phyloP scores from a whole-genome alignment of 2,888 invertebrate genomes.

The Phalangium opilio region DNA sequence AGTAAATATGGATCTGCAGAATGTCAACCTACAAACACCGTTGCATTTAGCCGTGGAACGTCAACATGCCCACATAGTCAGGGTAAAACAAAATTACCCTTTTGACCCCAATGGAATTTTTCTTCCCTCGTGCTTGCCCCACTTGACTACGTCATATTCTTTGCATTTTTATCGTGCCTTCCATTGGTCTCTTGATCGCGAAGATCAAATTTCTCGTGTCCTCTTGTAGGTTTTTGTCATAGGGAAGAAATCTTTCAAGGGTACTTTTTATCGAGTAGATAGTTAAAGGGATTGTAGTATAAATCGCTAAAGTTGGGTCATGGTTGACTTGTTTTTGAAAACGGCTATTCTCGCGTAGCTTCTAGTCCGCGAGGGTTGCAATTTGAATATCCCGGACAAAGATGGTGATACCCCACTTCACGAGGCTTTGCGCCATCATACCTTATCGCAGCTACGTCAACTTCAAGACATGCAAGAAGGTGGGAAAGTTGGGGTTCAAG shows the following conservation, averaged over 20 bases:
- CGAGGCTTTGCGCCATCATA: constrained; percentile 88
- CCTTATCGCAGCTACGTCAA: constrained; percentile 82
- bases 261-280: too few relatives aligned
- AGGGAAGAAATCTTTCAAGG: too few relatives aligned
- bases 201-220: too few relatives aligned
- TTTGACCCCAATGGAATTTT: neutral
- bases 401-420: constrained; percentile 78
- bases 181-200: too few relatives aligned
- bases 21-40: constrained; percentile 77
- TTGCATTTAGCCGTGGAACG: constrained; percentile 78
- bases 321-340: too few relatives aligned
- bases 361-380: constrained; percentile 78
- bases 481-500: constrained; percentile 16
- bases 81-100: constrained; percentile 39
- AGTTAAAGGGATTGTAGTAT: too few relatives aligned
- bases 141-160: too few relatives aligned
- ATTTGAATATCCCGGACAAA: constrained; percentile 89
- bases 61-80: constrained; percentile 93
- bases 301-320: too few relatives aligned
- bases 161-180: too few relatives aligned
- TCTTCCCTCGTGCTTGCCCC: neutral
- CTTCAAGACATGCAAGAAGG: constrained; percentile 80
- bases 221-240: too few relatives aligned
- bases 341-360: constrained; percentile 41
- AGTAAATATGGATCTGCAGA: constrained; percentile 87